Percentiles rank a stretch among this genome's conserved stretches.
These are phyloP conservation scores for Cephus pulcher DNA, from an alignment of 2,888 invertebrate species.

Conservation along the genomic window DNA sequence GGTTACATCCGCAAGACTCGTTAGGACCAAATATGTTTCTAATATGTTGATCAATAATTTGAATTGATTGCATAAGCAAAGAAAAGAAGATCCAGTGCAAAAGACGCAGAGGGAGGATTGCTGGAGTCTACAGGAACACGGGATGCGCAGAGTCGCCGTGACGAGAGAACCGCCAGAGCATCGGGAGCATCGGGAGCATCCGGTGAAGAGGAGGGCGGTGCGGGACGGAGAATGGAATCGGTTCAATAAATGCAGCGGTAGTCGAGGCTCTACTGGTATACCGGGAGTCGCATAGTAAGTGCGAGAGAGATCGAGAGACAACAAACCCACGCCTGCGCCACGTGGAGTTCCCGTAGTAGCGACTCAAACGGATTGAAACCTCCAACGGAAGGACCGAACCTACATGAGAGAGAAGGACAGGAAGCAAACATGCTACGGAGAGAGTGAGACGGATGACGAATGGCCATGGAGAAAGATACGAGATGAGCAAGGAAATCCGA, in stretches of 20 bases:
- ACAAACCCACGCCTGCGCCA: constrained; percentile 58
- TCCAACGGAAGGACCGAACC: constrained; percentile 8
- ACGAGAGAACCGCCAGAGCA: neutral
- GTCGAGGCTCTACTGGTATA: neutral
- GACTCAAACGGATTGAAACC: constrained; percentile 1
- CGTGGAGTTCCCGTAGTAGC: constrained; percentile 42
- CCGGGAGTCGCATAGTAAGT: constrained; percentile 3
- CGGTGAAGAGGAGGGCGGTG: neutral
- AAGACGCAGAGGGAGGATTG: neutral
- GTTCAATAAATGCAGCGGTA: constrained; percentile 49
- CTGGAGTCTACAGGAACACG: neutral
- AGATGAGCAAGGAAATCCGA: neutral
- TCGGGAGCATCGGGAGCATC: constrained; percentile 1
- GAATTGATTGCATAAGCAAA: neutral
- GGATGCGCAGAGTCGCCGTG: neutral
- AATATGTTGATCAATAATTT: too few relatives aligned
- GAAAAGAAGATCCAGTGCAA: constrained; percentile 1
- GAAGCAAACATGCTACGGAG: neutral
- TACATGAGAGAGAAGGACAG: constrained; percentile 9
- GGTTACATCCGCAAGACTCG: too few relatives aligned
- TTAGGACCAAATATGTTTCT: too few relatives aligned
- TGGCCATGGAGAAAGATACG: neutral
- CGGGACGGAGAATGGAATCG: constrained; percentile 34
- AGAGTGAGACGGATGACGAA: constrained; percentile 6
- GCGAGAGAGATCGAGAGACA: constrained; percentile 42